Evolutionary conservation across 2,797 vertebrate genomes (phyloP).

Genomic region (Miichthys miiuy): DNA sequence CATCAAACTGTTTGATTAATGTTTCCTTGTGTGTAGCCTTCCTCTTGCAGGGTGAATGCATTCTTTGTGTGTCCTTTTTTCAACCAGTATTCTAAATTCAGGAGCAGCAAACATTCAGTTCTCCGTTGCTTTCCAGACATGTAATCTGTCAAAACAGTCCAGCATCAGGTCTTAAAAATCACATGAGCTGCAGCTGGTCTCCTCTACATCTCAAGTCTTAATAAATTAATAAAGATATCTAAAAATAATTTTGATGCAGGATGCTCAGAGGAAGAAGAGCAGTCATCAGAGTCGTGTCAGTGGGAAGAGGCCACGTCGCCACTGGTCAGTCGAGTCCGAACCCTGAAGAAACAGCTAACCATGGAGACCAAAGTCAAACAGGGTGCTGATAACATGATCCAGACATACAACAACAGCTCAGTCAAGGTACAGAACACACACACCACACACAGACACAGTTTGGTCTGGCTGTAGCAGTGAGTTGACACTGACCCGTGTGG

Average conservation of each 20-base stretch:
- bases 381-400: slow-evolving; percentile 96
- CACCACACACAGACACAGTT: not conserved
- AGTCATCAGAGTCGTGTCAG: slow-evolving; percentile 81
- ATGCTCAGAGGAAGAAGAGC: slow-evolving; percentile 69
- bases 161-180: no score
- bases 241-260: slow-evolving; percentile 23
- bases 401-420: slow-evolving; percentile 87
- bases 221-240: no score
- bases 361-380: slow-evolving; percentile 96
- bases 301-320: slow-evolving; percentile 86
- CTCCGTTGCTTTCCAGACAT: no score
- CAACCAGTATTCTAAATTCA: no score
- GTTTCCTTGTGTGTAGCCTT: no score
- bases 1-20: no score
- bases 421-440: slow-evolving; percentile 84
- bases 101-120: no score
- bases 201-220: no score
- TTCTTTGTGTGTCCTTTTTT: no score
- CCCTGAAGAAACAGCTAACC: slow-evolving; percentile 92
- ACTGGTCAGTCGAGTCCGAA: slow-evolving; percentile 83
- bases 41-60: no score
- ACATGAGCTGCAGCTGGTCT: no score
- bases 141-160: no score
- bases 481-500: not conserved
- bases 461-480: not conserved